Conservation (phyloP, 2,113 vertebrate genomes). For the Phalacrocorax carbo region DNA sequence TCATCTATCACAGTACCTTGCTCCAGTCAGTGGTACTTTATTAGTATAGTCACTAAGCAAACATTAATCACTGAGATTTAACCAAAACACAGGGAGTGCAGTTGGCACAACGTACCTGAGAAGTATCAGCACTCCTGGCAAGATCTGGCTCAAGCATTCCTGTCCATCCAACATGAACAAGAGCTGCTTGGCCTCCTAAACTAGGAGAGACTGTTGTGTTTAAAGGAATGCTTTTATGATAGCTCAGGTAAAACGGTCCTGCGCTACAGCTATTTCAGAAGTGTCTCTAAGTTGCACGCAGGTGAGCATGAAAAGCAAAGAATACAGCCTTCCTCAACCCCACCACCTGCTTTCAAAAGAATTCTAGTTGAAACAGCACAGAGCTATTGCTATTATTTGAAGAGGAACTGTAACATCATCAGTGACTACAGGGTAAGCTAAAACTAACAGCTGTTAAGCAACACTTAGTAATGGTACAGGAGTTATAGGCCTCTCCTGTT, state of each 20-base stretch:
- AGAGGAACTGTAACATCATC: neutral
- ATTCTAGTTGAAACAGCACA: neutral
- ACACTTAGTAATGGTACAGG: neutral
- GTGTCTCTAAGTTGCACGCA: neutral
- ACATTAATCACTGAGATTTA: neutral
- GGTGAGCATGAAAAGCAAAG: neutral
- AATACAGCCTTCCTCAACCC: neutral
- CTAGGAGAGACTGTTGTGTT: neutral
- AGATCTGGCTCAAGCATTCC: neutral
- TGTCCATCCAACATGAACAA: rapidly evolving
- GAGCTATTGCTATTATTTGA: neutral
- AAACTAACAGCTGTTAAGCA: neutral
- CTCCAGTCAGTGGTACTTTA: neutral
- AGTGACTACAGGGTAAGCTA: neutral
- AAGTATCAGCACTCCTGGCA: neutral
- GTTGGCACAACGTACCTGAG: neutral
- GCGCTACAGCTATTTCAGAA: neutral
- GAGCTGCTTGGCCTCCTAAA: neutral
- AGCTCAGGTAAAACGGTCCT: neutral
- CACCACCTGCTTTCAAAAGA: neutral
- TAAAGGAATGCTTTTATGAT: neutral
- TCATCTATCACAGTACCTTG: neutral
- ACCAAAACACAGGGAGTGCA: neutral
- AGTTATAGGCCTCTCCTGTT: neutral
- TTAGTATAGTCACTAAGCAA: neutral